Conservation (phyloP, 2,888 invertebrate genomes). For the Agriopis leucophaearia region DNA sequence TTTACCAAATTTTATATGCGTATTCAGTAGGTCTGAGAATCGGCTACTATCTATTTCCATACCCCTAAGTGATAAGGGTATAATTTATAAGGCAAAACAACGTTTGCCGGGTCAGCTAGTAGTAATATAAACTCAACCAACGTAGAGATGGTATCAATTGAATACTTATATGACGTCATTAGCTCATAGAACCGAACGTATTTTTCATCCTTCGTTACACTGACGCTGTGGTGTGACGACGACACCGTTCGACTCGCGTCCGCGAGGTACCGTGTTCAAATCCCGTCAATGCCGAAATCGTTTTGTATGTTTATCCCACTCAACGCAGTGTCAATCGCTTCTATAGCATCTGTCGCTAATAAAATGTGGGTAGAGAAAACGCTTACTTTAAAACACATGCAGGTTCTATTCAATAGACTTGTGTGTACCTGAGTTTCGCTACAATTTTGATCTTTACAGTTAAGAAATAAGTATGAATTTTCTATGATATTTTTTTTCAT, state of each 20-base stretch:
- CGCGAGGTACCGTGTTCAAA: constrained; percentile 35
- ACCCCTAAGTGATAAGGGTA: too few relatives aligned
- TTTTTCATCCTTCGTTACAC: background rate
- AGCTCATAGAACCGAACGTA: background rate
- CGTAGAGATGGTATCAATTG: background rate
- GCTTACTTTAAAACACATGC: constrained; percentile 77
- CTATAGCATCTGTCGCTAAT: constrained; percentile 55
- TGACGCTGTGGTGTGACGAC: constrained; percentile 19
- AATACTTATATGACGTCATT: background rate
- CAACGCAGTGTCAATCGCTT: constrained; percentile 69
- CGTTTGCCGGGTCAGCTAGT: background rate
- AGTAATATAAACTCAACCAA: too few relatives aligned
- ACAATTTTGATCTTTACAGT: constrained; percentile 51
- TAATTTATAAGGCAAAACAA: too few relatives aligned
- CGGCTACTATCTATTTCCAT: too few relatives aligned
- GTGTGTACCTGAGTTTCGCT: constrained; percentile 75
- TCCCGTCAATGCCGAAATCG: background rate
- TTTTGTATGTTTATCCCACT: constrained; percentile 53
- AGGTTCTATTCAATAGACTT: constrained; percentile 64
- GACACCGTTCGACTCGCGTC: constrained; percentile 9
- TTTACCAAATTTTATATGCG: too few relatives aligned
- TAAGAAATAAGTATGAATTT: background rate
- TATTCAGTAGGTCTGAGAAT: too few relatives aligned
- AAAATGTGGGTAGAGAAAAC: constrained; percentile 63
- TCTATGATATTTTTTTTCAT: too few relatives aligned